Evolutionary conservation across 2,797 vertebrate species (phyloP), one percentile per base, ranked within the genome.

Genomic region (Crax fasciolata): DNA sequence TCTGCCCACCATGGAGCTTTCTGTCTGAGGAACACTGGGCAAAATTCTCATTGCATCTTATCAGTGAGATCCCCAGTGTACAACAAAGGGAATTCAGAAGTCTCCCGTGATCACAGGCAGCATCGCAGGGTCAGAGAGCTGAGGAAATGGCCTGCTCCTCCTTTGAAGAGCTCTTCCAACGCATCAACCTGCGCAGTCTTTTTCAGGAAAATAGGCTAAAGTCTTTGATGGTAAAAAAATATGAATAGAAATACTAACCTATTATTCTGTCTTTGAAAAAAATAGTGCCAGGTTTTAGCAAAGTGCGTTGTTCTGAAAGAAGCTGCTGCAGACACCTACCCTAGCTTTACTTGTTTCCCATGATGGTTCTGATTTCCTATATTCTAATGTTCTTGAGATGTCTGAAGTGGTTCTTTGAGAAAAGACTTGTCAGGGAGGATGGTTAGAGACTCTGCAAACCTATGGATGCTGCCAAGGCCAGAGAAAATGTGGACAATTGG

Each of bases 1-100:
- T 87, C 80, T 76, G 4, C 84, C 44, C 44, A 71, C 27, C 9
- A 44, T 49, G 15, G 39, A 77, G 16, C 48, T 81, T 84, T 86
- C 66, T 84, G n/a, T 57, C 35, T 86, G 73, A 67, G 55, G 18
- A 82, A 71, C 58, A 49, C 6, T 10, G 35, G 43, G 30, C 63
- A 87, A 71, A 94, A 76, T 84, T 79, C 54, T 90, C n/a, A 57
- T 19, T 9, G 4, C 3, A n/a, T 89, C 87, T 84, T 94, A 63
- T 79, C 71, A 79, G 32, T 58, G 61, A 85, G 57, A 77, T 95
- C 85, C 38, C 59, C 41, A 62, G 68, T 11, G 38, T 65, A 57
- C 41, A 51, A 61, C 20, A 57, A 75, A 57, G 38, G n/a, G 51
- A 86, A 83, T 75, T 78, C 79, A 81, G 55, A 84, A 75, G 65